phyloP scores from a whole-genome alignment of 2,113 vertebrate genomes.

The Perca schrenkii region DNA sequence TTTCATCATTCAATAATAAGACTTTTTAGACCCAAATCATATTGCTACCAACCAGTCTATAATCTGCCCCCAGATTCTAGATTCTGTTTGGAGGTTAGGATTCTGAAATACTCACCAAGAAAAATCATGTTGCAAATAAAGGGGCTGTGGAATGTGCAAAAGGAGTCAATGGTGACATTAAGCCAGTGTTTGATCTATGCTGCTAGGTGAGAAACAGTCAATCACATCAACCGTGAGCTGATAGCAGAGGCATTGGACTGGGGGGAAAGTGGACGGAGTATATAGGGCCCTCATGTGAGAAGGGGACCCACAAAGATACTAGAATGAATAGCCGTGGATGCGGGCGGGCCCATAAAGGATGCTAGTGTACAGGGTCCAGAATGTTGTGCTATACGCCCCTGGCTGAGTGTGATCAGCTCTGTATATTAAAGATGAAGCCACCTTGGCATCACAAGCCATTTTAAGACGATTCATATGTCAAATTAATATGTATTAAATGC shows the following conservation, averaged over 20 bases:
- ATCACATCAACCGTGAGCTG: slow-evolving; percentile 11
- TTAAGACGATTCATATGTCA: background rate
- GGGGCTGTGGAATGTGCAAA: background rate
- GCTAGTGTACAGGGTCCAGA: no score
- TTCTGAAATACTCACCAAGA: background rate
- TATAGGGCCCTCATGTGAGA: no score
- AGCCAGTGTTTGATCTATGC: slow-evolving; percentile 11
- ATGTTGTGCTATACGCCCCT: no score
- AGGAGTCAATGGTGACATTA: background rate
- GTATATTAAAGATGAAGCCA: slow-evolving; percentile 9
- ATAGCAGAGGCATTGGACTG: no score
- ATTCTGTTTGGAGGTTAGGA: background rate
- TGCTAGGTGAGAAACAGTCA: slow-evolving; percentile 36
- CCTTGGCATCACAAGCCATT: background rate
- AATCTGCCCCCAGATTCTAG: background rate
- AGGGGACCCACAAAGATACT: no score
- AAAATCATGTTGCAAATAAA: background rate
- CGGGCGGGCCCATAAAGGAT: no score
- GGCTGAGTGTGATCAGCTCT: slow-evolving; percentile 1
- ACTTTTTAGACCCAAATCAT: background rate
- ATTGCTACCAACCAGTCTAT: background rate
- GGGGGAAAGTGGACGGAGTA: no score
- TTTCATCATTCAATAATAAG: background rate
- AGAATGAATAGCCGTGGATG: no score
- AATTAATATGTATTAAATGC: background rate